Conservation (phyloP, 2,888 invertebrate genomes). For the Euclidia mi region DNA sequence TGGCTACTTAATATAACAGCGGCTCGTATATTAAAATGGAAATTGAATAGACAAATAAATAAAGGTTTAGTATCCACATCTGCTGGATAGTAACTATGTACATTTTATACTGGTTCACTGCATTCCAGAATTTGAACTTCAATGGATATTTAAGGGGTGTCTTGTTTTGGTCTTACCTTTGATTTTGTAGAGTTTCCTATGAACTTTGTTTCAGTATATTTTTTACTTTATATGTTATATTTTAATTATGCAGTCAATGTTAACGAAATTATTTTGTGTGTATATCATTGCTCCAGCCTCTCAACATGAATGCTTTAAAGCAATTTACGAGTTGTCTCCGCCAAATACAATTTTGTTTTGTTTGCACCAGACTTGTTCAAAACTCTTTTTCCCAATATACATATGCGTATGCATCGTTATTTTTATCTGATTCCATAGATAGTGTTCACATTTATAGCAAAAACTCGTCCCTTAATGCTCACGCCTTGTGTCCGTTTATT, state of each 20-base stretch:
- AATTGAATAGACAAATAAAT: constrained; percentile 24
- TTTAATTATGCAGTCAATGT: too few relatives aligned
- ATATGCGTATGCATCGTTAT: constrained; percentile 25
- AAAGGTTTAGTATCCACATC: constrained; percentile 17
- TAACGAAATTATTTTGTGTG: too few relatives aligned
- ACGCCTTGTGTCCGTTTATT: constrained; percentile 39
- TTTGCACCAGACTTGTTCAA: constrained; percentile 6
- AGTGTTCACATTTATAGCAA: constrained; percentile 34
- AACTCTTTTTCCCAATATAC: constrained; percentile 19
- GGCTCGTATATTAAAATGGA: constrained; percentile 15
- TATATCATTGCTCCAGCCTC: too few relatives aligned
- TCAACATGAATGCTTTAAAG: too few relatives aligned
- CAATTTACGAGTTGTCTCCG: neutral
- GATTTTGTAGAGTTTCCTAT: too few relatives aligned
- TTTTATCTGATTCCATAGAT: constrained; percentile 49
- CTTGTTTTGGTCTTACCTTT: too few relatives aligned
- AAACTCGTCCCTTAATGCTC: constrained; percentile 40
- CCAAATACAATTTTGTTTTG: constrained; percentile 1
- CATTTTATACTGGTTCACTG: constrained; percentile 10
- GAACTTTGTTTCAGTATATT: too few relatives aligned
- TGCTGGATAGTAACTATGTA: constrained; percentile 17
- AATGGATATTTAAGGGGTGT: too few relatives aligned
- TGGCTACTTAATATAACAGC: constrained; percentile 14
- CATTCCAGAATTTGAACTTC: neutral
- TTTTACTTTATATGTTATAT: too few relatives aligned